Conservation (phyloP, 2,888 invertebrate genomes). For the Portevinia maculata region DNA sequence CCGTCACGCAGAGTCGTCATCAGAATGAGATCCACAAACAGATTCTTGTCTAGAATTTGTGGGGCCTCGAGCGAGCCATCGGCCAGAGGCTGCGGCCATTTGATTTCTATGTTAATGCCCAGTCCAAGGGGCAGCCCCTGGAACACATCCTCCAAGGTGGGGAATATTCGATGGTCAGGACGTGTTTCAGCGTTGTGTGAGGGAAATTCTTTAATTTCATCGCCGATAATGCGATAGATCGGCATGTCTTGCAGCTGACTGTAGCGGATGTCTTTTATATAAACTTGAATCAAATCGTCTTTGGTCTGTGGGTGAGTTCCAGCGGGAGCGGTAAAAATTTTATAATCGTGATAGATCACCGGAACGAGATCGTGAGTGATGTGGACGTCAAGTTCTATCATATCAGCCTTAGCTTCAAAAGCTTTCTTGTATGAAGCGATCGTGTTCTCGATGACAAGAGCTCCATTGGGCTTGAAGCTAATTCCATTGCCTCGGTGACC, state of each 20-base stretch:
- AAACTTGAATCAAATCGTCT: conserved; percentile 93
- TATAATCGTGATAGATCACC: conserved; percentile 98
- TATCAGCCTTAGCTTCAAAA: conserved; percentile 95
- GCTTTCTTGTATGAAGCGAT: conserved; percentile 96
- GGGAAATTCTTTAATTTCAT: conserved; percentile 87
- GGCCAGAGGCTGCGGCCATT: conserved; percentile 95
- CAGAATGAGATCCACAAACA: conserved; percentile 93
- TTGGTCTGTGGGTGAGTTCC: conserved; percentile 85
- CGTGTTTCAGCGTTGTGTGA: conserved; percentile 89
- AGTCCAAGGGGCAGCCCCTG: conserved; percentile 91
- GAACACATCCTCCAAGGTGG: conserved; percentile 93
- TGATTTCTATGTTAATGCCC: conserved; percentile 99
- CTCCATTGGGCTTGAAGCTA: conserved; percentile 89
- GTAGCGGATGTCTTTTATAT: conserved; percentile 96
- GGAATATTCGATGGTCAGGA: conserved; percentile 96
- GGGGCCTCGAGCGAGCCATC: conserved; percentile 93
- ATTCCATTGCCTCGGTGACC: conserved; percentile 97
- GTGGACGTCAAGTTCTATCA: conserved; percentile 99
- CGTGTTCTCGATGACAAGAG: conserved; percentile 93
- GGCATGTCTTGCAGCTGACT: conserved; percentile 94
- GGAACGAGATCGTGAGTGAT: conserved; percentile 96
- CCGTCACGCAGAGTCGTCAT: conserved; percentile 92
- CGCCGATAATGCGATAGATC: conserved; percentile 90
- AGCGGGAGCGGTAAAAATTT: conserved; percentile 89
- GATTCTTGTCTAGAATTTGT: conserved; percentile 93